Conservation (phyloP, 2,888 invertebrate species). For the Nomada lathburiana region DNA sequence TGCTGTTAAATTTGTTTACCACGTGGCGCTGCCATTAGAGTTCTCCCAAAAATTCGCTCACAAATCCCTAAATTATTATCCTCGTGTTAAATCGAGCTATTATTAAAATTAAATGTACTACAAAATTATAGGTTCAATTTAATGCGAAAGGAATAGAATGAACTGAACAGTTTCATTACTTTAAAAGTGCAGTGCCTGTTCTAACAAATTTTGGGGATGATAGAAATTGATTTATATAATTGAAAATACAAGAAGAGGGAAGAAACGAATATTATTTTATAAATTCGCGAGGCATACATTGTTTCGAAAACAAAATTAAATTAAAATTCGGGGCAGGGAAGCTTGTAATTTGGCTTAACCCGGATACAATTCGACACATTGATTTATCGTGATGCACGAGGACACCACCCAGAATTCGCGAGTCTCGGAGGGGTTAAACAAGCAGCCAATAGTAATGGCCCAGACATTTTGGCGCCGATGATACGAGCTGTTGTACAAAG, state of each 20-base stretch:
- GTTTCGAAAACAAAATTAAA: not conserved
- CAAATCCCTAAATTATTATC: not conserved
- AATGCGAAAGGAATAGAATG: no score
- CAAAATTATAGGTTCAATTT: no score
- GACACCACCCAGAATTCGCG: constrained; percentile 39
- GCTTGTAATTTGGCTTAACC: constrained; percentile 22
- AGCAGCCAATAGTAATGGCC: constrained; percentile 71
- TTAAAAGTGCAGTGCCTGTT: no score
- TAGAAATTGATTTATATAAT: no score
- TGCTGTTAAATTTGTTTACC: not conserved
- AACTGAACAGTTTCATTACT: no score
- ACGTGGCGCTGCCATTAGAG: not conserved
- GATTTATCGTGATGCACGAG: constrained; percentile 55
- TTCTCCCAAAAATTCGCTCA: not conserved
- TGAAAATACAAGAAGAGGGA: no score
- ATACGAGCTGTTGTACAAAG: constrained; percentile 61
- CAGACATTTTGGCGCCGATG: constrained; percentile 79
- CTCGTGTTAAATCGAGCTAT: not conserved
- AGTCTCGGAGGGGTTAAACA: constrained; percentile 53
- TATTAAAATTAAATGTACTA: no score
- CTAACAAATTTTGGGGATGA: no score
- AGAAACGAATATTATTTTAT: no score
- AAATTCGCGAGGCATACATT: no score
- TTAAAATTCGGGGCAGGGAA: not conserved
- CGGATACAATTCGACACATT: constrained; percentile 39